Percentiles rank a stretch among this genome's conserved stretches.
Conservation (phyloP, 2,888 invertebrate genomes). For the Heliconius sara region DNA sequence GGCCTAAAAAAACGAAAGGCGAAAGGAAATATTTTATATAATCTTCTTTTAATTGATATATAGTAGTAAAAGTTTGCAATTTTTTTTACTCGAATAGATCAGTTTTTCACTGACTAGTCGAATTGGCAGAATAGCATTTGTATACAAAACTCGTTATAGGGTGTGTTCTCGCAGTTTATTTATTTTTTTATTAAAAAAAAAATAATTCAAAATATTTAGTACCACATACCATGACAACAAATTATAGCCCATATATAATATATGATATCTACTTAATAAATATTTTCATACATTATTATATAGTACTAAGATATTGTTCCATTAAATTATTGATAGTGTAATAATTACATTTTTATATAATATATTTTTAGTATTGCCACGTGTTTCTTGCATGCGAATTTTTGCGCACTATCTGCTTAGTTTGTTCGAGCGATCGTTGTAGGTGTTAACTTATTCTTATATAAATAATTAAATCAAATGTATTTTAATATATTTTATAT, state of each 20-base stretch:
- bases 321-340: background rate
- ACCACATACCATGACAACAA: background rate
- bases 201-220: background rate
- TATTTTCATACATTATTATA: constrained; percentile 4
- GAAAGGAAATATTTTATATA: background rate
- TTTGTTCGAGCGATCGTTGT: background rate
- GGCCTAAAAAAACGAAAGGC: background rate
- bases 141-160: background rate
- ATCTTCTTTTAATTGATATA: background rate
- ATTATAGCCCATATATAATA: background rate
- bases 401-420: background rate
- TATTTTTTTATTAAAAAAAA: background rate
- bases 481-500: background rate
- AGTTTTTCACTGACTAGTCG: constrained; percentile 1
- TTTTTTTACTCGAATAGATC: background rate
- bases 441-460: constrained; percentile 1
- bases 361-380: constrained; percentile 7
- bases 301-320: background rate
- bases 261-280: background rate
- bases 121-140: background rate
- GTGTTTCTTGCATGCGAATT: constrained; percentile 10
- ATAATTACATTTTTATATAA: background rate
- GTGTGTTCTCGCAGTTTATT: constrained; percentile 1
- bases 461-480: background rate
- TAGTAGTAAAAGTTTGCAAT: background rate